Base-by-base conservation (phyloP, 2,797 vertebrate species). In the Synaphobranchus kaupii region DNA sequence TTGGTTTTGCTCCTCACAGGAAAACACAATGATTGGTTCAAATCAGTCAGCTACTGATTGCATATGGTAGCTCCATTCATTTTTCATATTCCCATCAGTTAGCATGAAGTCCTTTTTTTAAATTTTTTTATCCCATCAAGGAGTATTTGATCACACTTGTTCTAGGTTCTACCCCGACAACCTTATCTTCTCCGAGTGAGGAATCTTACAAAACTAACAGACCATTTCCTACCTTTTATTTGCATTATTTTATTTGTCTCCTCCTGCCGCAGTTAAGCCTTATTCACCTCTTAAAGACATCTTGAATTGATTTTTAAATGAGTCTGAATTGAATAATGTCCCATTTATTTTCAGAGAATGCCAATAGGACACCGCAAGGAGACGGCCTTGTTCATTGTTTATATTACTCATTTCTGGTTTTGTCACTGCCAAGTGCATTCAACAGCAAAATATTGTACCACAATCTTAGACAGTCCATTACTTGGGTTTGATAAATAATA, bases 391-490 rank as follows among this genome's bases (percentile, higher is more conserved):
- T 48, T 84, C 82, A 25, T 85, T 89, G 90, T 48, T 86, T 90
- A 89, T 87, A 92, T 93, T 84, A 48, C 86, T 93, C 90, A 91
- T 91, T 87, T 90, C 39, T 73, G 86, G 84, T 63, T 87, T 89
- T 80, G 85, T 88, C 89, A 1, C 44, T n/a, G 89, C 89, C 88
- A 88, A 88, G 90, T 89, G 84, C 87, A 82, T 84, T 52, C 89
- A 87, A 39, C 85, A 52, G 66, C 87, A 83, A 78, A 76, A 91
- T 90, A 88, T 84, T 86, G 80, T 71, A 52, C 89, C 82, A 88
- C 73, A 87, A 71, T 85, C 88, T 25, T 90, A 83, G 50, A 58
- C 73, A 50, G 88, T 8, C 87, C 87, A 92, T 93, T 88, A 89
- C 73, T 90, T 87, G 25, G 84, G 44, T 91, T 68, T 90, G 88